Base-by-base conservation (phyloP, 2,797 vertebrate species). In the Pygocentrus nattereri region DNA sequence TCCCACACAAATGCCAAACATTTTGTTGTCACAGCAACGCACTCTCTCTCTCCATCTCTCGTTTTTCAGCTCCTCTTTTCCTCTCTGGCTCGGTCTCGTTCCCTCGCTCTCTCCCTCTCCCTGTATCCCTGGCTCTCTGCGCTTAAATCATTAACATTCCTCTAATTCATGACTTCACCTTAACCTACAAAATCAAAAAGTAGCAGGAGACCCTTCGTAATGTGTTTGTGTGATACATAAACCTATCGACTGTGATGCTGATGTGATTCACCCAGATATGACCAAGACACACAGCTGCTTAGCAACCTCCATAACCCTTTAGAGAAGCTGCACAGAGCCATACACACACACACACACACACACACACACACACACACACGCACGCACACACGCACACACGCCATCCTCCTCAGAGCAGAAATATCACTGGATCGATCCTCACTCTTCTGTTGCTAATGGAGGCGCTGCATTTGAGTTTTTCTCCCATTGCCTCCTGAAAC, bases 1-100 rank as follows among this genome's bases (percentile, higher is more conserved):
- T 69, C 47, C 74, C 74, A 75, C 82, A 82, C 84, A 87, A 81
- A 85, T 81, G 72, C 34, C 78, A 68, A 82, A 82, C 62, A 73
- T 74, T 84, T 80, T 77, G 79, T 86, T 85, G 83, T 86, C 88
- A 86, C 82, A 83, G 86, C 82, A 85, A 86, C 85, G 38, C 78
- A 78, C 59, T 5, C 61, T 72, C 49, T 41, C 71, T 74, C 49
- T 71, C 30, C 59, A 47, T 62, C 30, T 49, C 47, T 31, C 54
- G 49, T 16, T 16, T 44, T 52, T 58, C n/a, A 6, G 27, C 23
- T 58, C 64, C 85, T 38, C 80, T 78, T 19, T 52, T 79, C 44
- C 44, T 8, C 44, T 52, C 65, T 41, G 62, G 74, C 52, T 61
- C 38, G 52, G 61, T 77, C 41, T 47, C 38, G 67, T 25, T 70